These are phyloP conservation scores for Musca domestica DNA, from an alignment of 1,140 invertebrate genomes.

Conservation along the genomic window DNA sequence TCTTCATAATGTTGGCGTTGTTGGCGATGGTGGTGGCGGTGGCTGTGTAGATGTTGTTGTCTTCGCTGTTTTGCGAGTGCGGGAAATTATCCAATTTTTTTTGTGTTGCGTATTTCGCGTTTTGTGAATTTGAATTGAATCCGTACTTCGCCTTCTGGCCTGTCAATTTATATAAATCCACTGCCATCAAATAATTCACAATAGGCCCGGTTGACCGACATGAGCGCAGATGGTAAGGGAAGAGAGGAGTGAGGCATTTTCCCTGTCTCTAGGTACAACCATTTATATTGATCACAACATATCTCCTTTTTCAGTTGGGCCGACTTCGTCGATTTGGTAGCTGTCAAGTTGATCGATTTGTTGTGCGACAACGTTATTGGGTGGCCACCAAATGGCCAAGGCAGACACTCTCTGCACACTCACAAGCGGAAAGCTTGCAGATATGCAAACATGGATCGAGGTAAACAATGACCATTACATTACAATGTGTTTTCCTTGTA, in stretches of 20 bases:
- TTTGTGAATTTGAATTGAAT: conserved; percentile 37
- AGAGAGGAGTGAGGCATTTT: not conserved
- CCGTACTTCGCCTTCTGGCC: conserved; percentile 29
- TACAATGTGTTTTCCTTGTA: too few relatives aligned
- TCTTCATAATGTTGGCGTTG: not conserved
- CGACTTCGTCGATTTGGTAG: conserved; percentile 18
- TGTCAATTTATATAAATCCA: conserved; percentile 45
- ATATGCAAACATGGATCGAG: too few relatives aligned
- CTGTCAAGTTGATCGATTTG: conserved; percentile 28
- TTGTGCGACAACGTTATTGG: conserved; percentile 25
- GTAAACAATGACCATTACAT: too few relatives aligned
- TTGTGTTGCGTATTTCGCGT: conserved; percentile 45
- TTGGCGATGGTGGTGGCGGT: not conserved
- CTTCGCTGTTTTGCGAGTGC: conserved; percentile 45
- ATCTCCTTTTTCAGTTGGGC: not conserved
- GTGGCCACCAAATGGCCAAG: conserved; percentile 23
- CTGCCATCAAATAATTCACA: conserved; percentile 17
- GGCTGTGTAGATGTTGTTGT: not conserved
- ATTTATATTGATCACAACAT: not conserved
- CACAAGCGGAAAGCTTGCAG: too few relatives aligned
- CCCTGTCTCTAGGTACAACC: not conserved
- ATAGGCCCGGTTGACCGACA: not conserved
- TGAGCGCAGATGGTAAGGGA: not conserved
- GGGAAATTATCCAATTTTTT: conserved; percentile 54
- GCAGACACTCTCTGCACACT: too few relatives aligned